Conservation (phyloP, 2,797 vertebrate species). For the Huso huso region DNA sequence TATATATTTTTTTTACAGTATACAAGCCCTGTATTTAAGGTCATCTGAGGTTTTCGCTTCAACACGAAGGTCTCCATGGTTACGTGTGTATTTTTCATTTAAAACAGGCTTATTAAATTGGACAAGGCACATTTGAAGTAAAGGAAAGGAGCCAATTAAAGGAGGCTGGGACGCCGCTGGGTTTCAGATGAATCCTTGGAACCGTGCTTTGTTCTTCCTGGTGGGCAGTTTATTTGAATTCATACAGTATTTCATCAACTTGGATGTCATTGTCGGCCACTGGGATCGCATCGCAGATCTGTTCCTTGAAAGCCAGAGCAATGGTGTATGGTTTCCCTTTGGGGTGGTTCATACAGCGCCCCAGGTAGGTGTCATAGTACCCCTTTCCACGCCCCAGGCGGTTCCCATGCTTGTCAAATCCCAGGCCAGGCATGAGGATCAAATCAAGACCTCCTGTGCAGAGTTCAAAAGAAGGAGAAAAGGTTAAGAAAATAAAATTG, state of each 20-base stretch:
- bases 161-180: too few relatives aligned
- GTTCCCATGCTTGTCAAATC: conserved; percentile 74
- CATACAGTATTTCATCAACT: conserved; percentile 83
- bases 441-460: conserved; percentile 83
- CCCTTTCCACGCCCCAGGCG: conserved; percentile 85
- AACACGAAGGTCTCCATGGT: too few relatives aligned
- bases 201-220: background rate
- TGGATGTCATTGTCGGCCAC: conserved; percentile 68
- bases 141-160: background rate
- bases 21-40: too few relatives aligned
- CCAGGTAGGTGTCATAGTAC: conserved; percentile 85
- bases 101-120: too few relatives aligned
- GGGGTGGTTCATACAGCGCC: conserved; percentile 63
- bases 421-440: conserved; percentile 88
- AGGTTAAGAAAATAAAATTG: conserved; percentile 2
- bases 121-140: conserved; percentile 9
- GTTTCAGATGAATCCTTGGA: background rate
- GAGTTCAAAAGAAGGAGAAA: conserved; percentile 19
- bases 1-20: too few relatives aligned
- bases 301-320: conserved; percentile 83
- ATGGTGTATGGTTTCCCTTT: conserved; percentile 76
- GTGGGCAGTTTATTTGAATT: conserved; percentile 34
- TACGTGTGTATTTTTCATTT: too few relatives aligned
- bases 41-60: too few relatives aligned
- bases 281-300: conserved; percentile 74